Base-by-base conservation (phyloP, 2,797 vertebrate species). In the Pangasius krempfi region DNA sequence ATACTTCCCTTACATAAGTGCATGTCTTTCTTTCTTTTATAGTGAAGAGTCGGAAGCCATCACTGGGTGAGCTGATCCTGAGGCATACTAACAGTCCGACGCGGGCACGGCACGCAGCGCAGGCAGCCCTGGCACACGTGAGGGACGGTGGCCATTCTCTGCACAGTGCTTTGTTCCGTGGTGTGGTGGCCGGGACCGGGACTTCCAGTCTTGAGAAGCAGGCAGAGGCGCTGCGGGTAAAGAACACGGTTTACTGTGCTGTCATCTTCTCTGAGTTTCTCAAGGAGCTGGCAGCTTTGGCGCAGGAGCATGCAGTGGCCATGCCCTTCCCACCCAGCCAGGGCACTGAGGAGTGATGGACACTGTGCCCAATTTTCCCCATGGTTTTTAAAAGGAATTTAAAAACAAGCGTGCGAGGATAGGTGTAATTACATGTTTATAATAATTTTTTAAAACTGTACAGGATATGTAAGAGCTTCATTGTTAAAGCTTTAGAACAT, bases 191-290 rank as follows among this genome's bases (percentile, higher is more conserved):
- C 1, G 91, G 94, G 62, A 92, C 93, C 0, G 94, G 95, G 0
- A 40, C 89, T 0, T 93, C 94, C 0, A 88, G 94, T 44, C 87
- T 96, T 90, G 97, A 98, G 94, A 97, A 96, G 90, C 97, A 98
- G 92, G 97, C 97, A 0, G 97, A 99, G 93, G 98, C 97, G 0
- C 96, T 99, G 90, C 96, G 98, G 0, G 97, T 98, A 86, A 98
- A 98, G 94, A 99, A 99, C 64, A 97, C 97, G 0, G 98, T 99
- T 73, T 99, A 99, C 96, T 98, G 98, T 54, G 96, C 98, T 0
- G 97, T 99, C 87, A 97, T 99, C 94, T 99, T 99, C 94, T 96
- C 97, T 0, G 98, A 99, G 95, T 99, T 99, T 95, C 97, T 99
- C 88, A 99, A 99, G 93, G 98, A 99, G 94, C 94, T 99, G 94